A percentile compares a stretch with the other conserved stretches of the same genome.
Conservation (phyloP, 2,113 vertebrate species). For the Apteryx mantelli region DNA sequence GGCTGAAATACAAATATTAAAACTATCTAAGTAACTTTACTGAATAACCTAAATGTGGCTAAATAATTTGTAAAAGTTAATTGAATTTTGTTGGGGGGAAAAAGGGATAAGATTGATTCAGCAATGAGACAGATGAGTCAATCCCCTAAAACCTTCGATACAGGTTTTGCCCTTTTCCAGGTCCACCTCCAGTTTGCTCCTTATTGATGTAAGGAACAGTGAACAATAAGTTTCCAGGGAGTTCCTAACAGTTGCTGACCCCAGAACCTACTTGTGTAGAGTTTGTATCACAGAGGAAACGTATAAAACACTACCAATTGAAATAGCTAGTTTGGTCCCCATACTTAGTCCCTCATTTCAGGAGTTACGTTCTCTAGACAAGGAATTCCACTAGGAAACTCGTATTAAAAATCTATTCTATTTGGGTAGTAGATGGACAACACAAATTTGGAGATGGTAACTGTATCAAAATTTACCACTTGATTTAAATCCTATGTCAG, state of each 20-base stretch:
- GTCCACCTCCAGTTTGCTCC: background rate
- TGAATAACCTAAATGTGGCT: background rate
- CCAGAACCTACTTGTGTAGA: background rate
- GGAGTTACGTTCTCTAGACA: background rate
- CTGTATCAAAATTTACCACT: too few species aligned
- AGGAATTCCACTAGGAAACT: background rate
- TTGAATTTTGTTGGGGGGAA: constrained; percentile 48
- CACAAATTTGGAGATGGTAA: background rate
- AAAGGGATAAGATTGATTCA: background rate
- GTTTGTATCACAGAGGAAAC: background rate
- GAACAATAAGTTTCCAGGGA: background rate
- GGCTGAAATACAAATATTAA: constrained; percentile 47
- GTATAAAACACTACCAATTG: background rate
- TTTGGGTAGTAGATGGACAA: background rate
- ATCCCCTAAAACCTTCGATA: background rate
- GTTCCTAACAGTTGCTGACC: background rate
- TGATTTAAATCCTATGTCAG: background rate
- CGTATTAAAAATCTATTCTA: background rate
- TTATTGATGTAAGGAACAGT: background rate
- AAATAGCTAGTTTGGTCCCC: background rate
- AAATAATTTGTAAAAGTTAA: constrained; percentile 60
- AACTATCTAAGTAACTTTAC: background rate
- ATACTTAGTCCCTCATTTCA: background rate
- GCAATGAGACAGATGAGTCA: background rate
- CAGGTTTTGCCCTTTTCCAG: background rate